These are phyloP conservation scores for Hydractinia echinata DNA, from an alignment of 30 jellyfish, hydroid and myxozoan genomes.

Conservation along the genomic window DNA sequence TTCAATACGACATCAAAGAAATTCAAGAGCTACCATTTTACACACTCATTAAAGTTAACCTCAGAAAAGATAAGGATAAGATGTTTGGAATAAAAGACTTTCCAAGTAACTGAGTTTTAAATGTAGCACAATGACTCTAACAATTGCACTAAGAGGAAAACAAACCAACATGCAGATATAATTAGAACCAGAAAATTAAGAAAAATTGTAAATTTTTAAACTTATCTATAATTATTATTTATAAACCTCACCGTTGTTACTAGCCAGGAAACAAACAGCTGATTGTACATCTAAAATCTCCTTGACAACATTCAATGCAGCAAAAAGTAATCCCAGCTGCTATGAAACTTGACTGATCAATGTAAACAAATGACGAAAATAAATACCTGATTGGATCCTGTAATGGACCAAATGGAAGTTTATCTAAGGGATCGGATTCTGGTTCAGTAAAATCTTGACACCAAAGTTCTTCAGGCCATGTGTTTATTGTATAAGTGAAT, in stretches of 20 bases:
- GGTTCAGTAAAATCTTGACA: slow-evolving; percentile 59
- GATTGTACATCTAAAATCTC: no score
- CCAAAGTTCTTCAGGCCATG: slow-evolving; percentile 66
- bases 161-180: no score
- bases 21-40: slow-evolving; percentile 6
- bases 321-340: no score
- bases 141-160: no score
- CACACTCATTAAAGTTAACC: neutral
- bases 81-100: slow-evolving; percentile 16
- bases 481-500: slow-evolving; percentile 54
- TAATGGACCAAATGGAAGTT: slow-evolving; percentile 85
- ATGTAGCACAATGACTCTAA: no score
- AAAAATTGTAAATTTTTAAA: no score
- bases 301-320: no score
- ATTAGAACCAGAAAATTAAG: no score
- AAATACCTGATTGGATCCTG: slow-evolving; percentile 88
- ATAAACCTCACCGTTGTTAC: no score
- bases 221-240: no score
- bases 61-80: neutral
- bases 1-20: slow-evolving; percentile 42
- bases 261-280: no score
- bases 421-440: slow-evolving; percentile 39
- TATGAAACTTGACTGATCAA: no score
- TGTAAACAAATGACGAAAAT: neutral
- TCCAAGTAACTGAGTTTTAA: neutral